Conservation (phyloP, 1,140 invertebrate genomes). For the Parasteatoda tepidariorum region DNA sequence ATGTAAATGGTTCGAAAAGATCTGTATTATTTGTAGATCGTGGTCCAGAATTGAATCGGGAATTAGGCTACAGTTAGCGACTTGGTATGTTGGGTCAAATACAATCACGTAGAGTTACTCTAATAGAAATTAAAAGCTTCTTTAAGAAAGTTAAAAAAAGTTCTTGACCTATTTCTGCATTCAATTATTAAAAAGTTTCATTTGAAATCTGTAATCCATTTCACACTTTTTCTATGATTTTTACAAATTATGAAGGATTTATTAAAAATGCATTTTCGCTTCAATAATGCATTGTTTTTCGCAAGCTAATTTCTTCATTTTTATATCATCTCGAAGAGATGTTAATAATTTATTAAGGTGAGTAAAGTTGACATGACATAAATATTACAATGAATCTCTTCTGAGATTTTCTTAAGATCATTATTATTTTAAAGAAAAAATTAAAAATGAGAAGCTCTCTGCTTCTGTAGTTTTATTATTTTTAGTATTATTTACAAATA, state of each 20-base stretch:
- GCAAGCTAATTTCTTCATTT: no score
- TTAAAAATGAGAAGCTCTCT: no score
- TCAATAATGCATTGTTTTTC: no score
- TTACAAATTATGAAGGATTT: not conserved
- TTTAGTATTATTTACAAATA: no score
- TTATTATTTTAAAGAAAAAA: no score
- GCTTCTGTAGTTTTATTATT: no score
- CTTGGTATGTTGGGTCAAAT: not conserved
- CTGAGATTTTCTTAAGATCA: no score
- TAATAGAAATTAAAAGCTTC: not conserved
- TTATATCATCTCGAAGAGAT: no score
- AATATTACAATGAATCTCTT: no score
- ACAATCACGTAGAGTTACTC: not conserved
- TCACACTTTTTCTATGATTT: not conserved
- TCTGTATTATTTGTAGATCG: slow-evolving; percentile 2
- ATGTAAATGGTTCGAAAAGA: no score
- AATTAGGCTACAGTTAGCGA: slow-evolving; percentile 27
- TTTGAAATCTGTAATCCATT: not conserved
- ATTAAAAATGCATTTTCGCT: not conserved
- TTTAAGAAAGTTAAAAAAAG: slow-evolving; percentile 8
- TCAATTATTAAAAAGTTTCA: not conserved
- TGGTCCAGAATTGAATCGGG: not conserved
- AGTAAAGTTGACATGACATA: no score
- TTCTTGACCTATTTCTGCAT: slow-evolving; percentile 24
- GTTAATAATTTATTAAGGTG: no score